These are phyloP conservation scores for Tuta absoluta DNA, from an alignment of 2,888 invertebrate genomes.

Conservation along the genomic window DNA sequence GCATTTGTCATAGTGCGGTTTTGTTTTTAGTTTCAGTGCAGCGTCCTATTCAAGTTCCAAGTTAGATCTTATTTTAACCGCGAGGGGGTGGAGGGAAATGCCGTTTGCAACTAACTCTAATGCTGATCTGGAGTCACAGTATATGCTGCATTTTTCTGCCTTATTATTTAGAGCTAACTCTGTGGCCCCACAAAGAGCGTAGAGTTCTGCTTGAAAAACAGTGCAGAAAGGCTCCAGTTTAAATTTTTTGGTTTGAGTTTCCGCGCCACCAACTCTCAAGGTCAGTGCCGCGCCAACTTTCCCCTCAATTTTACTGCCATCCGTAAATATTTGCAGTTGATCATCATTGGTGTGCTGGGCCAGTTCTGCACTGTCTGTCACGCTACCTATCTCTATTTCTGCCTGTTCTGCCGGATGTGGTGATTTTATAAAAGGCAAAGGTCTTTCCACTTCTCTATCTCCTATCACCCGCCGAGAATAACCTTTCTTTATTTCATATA, in stretches of 20 bases:
- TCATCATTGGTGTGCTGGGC: too few relatives aligned
- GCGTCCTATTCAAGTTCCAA: too few relatives aligned
- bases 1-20: constrained; percentile 23
- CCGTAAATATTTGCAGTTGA: not conserved
- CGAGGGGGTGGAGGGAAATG: constrained; percentile 15
- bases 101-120: constrained; percentile 8
- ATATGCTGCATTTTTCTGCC: too few relatives aligned
- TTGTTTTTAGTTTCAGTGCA: not conserved
- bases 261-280: too few relatives aligned
- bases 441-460: not conserved
- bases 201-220: not conserved
- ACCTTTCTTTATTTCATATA: constrained; percentile 4
- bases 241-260: too few relatives aligned
- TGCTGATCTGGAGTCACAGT: constrained; percentile 13
- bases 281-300: not conserved
- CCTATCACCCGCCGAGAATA: not conserved
- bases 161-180: too few relatives aligned
- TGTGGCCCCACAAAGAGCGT: too few relatives aligned
- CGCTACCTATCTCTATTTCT: too few relatives aligned
- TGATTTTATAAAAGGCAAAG: not conserved
- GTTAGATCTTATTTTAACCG: not conserved
- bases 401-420: not conserved
- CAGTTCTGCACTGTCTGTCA: too few relatives aligned
- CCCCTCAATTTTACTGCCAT: constrained; percentile 10
- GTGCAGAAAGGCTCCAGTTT: constrained; percentile 4